These are phyloP conservation scores for Solenopsis invicta DNA, from an alignment of 1,140 invertebrate genomes.

Conservation along the genomic window DNA sequence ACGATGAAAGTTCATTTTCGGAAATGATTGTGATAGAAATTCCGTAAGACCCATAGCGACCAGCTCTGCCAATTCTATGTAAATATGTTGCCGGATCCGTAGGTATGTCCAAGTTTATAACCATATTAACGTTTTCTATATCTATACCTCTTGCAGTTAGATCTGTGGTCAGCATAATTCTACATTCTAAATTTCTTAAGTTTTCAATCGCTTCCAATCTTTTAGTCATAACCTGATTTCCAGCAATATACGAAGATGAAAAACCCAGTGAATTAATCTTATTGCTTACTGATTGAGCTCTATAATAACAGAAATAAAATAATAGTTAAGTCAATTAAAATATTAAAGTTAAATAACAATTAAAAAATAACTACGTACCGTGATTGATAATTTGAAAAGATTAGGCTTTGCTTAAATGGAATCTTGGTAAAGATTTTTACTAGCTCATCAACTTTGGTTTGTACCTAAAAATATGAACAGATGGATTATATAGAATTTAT, in stretches of 20 bases:
- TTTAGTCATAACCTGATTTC: constrained; percentile 92
- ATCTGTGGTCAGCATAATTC: constrained; percentile 97
- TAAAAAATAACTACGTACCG: constrained; percentile 85
- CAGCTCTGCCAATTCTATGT: constrained; percentile 97
- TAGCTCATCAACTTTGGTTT: constrained; percentile 91
- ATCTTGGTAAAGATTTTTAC: constrained; percentile 90
- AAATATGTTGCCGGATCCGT: constrained; percentile 95
- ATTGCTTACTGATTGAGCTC: constrained; percentile 91
- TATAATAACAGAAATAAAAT: constrained; percentile 68
- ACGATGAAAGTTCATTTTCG: constrained; percentile 88
- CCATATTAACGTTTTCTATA: constrained; percentile 96
- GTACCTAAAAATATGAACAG: constrained; percentile 81
- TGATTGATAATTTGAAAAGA: constrained; percentile 96
- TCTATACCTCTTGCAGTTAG: constrained; percentile 96
- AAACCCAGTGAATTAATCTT: constrained; percentile 91
- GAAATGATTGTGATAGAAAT: constrained; percentile 90
- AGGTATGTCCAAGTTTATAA: constrained; percentile 97
- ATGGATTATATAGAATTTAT: background rate
- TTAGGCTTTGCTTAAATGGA: constrained; percentile 95
- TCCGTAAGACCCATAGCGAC: constrained; percentile 94
- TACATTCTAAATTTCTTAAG: constrained; percentile 92
- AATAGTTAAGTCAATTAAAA: background rate
- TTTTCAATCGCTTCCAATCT: constrained; percentile 92
- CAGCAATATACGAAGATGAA: constrained; percentile 91
- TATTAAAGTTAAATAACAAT: constrained; percentile 31